Percentiles rank a stretch among this genome's conserved stretches.
phyloP scores from a whole-genome alignment of 2,888 invertebrate genomes.

The Eilema griseolum region DNA sequence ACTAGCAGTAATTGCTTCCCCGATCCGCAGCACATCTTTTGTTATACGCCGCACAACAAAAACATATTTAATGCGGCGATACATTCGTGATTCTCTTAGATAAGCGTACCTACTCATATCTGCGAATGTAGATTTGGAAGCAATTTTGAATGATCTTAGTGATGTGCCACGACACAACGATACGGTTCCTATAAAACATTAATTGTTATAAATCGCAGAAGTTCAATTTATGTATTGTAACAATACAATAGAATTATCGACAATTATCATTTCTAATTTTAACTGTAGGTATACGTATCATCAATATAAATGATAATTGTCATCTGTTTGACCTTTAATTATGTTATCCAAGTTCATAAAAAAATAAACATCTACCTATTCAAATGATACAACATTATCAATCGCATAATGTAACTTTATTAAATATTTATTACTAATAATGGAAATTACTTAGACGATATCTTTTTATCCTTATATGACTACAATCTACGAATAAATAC shows the following conservation, averaged over 20 bases:
- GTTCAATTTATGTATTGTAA: not conserved
- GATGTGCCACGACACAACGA: not conserved
- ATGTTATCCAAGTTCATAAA: not conserved
- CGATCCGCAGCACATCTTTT: constrained; percentile 69
- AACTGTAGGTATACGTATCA: not conserved
- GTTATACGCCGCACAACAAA: constrained; percentile 65
- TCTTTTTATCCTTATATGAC: too few relatives aligned
- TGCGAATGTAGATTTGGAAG: constrained; percentile 12
- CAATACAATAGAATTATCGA: too few relatives aligned
- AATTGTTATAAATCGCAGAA: not conserved
- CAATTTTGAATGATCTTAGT: constrained; percentile 14
- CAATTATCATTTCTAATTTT: not conserved
- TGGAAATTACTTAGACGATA: not conserved
- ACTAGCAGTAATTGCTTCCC: constrained; percentile 72
- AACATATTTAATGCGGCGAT: constrained; percentile 61
- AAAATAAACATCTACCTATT: not conserved
- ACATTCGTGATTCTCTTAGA: constrained; percentile 42
- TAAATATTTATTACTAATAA: not conserved
- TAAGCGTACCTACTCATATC: constrained; percentile 21
- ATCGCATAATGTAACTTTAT: not conserved
- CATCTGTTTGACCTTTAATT: constrained; percentile 34
- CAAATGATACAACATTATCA: constrained; percentile 26
- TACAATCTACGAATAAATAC: too few relatives aligned
- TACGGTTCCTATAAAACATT: not conserved
- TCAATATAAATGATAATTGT: constrained; percentile 16